Conservation (phyloP, 2,888 invertebrate species). For the Apeira syringaria region DNA sequence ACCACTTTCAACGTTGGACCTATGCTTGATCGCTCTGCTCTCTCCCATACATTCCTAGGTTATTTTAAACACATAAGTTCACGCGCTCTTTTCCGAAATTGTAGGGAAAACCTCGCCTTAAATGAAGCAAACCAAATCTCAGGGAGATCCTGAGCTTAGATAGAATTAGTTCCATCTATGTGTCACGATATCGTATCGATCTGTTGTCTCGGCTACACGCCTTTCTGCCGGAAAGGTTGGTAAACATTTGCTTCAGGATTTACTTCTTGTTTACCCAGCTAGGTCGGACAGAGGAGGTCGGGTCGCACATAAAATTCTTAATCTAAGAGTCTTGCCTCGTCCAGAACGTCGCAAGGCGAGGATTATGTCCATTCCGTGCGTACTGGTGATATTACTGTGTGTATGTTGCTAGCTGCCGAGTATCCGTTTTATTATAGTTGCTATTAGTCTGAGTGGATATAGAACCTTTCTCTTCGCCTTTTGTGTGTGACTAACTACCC, state of each 20-base stretch:
- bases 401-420: background rate
- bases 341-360: slow-evolving; percentile 15
- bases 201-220: slow-evolving; percentile 6
- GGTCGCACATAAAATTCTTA: slow-evolving; percentile 21
- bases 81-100: too few relatives aligned
- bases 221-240: slow-evolving; percentile 26
- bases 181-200: slow-evolving; percentile 4
- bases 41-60: too few relatives aligned
- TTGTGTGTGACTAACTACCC: too few relatives aligned
- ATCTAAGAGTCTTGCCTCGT: slow-evolving; percentile 16
- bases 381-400: slow-evolving; percentile 5
- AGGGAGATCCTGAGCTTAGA: too few relatives aligned
- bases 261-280: slow-evolving; percentile 31
- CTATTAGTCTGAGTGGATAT: background rate
- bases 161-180: background rate
- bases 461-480: too few relatives aligned
- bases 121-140: too few relatives aligned
- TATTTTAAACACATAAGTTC: too few relatives aligned
- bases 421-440: slow-evolving; percentile 9
- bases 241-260: slow-evolving; percentile 38
- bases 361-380: slow-evolving; percentile 16
- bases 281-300: slow-evolving; percentile 11
- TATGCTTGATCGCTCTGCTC: too few relatives aligned
- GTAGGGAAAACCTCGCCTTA: too few relatives aligned
- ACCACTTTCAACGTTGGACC: too few relatives aligned